Base-by-base conservation (phyloP, 2,888 invertebrate genomes). In the Leucophenga montana region DNA sequence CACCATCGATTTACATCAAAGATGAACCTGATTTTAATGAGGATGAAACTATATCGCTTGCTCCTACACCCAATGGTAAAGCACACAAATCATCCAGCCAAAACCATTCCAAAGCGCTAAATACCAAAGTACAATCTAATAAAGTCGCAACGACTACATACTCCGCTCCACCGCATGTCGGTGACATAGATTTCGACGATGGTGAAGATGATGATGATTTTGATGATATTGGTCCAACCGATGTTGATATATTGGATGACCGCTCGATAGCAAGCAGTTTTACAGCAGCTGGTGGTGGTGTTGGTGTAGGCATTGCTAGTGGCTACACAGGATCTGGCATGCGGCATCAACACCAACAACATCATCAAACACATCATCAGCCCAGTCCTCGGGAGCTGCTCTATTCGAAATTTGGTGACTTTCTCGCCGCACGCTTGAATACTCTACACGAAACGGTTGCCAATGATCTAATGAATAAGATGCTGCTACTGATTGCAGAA, bases 401-500 rank as follows among this genome's bases (percentile, higher is more conserved):
- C 66, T 85, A 88, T 48, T 77, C 79, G 0, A 87, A 88, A 68
- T 87, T 87, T 72, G 87, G 88, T 6, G 87, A 87, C 50, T 87
- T 88, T 70, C 74, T 87, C 14, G 83, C 87, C 16, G 87, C 87
- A 46, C 80, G 87, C 75, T 80, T 87, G 76, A 87, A 88, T 76
- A 86, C 88, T 11, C 75, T 87, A 46, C 82, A 84, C 67, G 87
- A 87, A 75, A 78, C 84, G 22, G 82, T 80, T 56, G 88, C 87
- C 71, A 87, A 87, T 71, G 88, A 87, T 68, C 72, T 87, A 70
- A 87, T 87, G 86, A 88, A 87, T 72, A 85, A 84, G 66, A 87
- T 88, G 48, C 76, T 87, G 31, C 71, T 87, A 73, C 70, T 87
- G 27, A 84, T 87, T 56, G 88, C 87, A 0, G 87, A 87, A 66